Base-by-base conservation (phyloP, 1,140 invertebrate species). In the Pristionchus pacificus region DNA sequence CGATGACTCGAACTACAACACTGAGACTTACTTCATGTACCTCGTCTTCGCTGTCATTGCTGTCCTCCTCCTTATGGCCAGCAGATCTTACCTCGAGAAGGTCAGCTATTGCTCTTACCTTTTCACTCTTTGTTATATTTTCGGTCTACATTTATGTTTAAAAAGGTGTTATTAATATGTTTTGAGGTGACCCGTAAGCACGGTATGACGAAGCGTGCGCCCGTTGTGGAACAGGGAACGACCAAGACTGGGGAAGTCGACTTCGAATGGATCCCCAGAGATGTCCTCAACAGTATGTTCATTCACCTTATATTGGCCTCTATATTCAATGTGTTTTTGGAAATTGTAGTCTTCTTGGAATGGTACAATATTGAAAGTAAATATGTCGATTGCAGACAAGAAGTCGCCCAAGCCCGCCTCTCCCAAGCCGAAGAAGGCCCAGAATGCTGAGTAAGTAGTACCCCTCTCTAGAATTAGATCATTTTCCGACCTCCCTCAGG, bases 11-110 rank as follows among this genome's bases (percentile, higher is more conserved):
- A 94, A 94, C 72, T 87, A 98, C 19, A 95, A 98, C 86, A 93
- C 93, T 57, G 96, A 99, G 89, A 98, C 95, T 15, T 86, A 97
- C 87, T 98, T 98, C 89, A 86, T 98, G 61, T 98, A 97, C 80
- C 88, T 98, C 57, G 92, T 97, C 86, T 87, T 98, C 58, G 91
- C 91, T 59, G 95, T 93, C 19, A 90, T 93, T 71, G 89, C 90
- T 49, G 90, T 97, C 57, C 86, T 98, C 14, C 87, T 93, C 1
- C 86, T 96, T 30, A 91, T 98, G 60, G 88, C 91, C 72, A 92
- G 91, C 24, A 93, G 97, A 84, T 93, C 97, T 84, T 90, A 91
- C 15, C 85, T 96, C 13, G 82, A 84, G 33, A 82, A 80, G 77
- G 67, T 69, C 6, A 31, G 15, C 55, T 13, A 30, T 69, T 24